Conservation (phyloP, 2,888 invertebrate genomes). For the Epinotia demarniana region DNA sequence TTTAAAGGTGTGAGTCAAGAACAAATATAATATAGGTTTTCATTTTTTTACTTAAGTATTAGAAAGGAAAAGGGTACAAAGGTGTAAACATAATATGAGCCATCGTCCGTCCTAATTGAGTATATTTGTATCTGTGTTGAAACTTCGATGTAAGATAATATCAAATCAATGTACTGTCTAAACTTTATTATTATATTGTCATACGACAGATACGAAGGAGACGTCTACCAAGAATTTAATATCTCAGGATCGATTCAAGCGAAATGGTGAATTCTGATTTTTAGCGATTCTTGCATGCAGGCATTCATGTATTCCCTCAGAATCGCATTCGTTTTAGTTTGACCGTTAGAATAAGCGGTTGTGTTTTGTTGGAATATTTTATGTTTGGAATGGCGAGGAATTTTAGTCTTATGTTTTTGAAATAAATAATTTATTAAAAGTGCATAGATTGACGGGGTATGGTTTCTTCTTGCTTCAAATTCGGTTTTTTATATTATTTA, state of each 20-base stretch:
- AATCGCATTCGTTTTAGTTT: slow-evolving; percentile 25
- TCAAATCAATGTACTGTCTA: slow-evolving; percentile 2
- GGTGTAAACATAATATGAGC: too few relatives aligned
- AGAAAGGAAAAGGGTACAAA: too few relatives aligned
- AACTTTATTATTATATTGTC: neutral
- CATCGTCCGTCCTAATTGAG: too few relatives aligned
- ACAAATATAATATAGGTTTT: too few relatives aligned
- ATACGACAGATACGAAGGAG: slow-evolving; percentile 21
- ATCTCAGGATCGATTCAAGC: slow-evolving; percentile 40
- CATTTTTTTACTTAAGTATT: too few relatives aligned
- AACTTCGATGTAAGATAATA: neutral
- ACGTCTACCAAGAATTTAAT: slow-evolving; percentile 39
- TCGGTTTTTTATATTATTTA: too few relatives aligned
- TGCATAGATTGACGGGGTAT: too few relatives aligned
- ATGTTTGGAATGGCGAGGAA: slow-evolving; percentile 8
- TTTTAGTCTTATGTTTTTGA: neutral
- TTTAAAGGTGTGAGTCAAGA: too few relatives aligned
- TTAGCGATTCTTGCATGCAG: slow-evolving; percentile 30
- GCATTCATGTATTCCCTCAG: slow-evolving; percentile 22
- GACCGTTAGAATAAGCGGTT: slow-evolving; percentile 31
- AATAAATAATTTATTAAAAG: neutral
- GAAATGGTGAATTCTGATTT: slow-evolving; percentile 37
- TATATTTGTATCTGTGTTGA: too few relatives aligned
- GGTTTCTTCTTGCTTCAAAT: too few relatives aligned
- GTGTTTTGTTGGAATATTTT: slow-evolving; percentile 17